Evolutionary conservation across 2,888 invertebrate genomes (phyloP), one percentile per base, ranked within the genome.

Genomic region (Lomographa bimaculata): DNA sequence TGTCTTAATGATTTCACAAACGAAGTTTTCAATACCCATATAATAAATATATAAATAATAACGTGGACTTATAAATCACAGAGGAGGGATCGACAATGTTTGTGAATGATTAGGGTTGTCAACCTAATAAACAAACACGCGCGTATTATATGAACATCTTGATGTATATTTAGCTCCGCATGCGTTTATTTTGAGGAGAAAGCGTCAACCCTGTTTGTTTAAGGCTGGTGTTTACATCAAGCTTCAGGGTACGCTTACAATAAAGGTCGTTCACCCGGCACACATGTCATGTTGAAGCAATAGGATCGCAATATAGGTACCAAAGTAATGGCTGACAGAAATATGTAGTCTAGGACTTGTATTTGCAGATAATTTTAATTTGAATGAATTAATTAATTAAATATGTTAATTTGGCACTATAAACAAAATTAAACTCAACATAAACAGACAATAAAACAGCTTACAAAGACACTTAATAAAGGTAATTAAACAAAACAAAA

Each of bases 191-290:
- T 47, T 39, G 37, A 48, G 36, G 45, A 34, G 37, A 48, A 61
- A 62, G 62, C 54, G 75, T 58, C 75, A 76, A 63, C 76, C 75
- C 76, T 66, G 57, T 50, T 54, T 55, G 71, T 49, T 45, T 45
- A 38, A 45, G 64, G 71, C 70, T 69, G 62, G 65, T 79, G 82
- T 81, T 82, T 79, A 80, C 78, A 69, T 65, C 64, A 64, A 70
- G 74, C 71, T 72, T 70, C 69, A 62, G 64, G 71, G 71, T 71
- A 74, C 74, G 75, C 62, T 68, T 60, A 68, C 60, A 62, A 56
- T 64, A 67, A 71, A 83, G 84, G 80, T 81, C 74, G 54, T 79
- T 81, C 64, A 83, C 78, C 82, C 65, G 42, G 26, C 60, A 55
- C 63, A 64, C 58, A 43, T 43, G 42, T 23, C 24, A 60, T 64